A percentile compares a stretch with the other conserved stretches of the same genome.
phyloP scores from a whole-genome alignment of 2,888 invertebrate genomes.

The Chaitophorus viminalis region DNA sequence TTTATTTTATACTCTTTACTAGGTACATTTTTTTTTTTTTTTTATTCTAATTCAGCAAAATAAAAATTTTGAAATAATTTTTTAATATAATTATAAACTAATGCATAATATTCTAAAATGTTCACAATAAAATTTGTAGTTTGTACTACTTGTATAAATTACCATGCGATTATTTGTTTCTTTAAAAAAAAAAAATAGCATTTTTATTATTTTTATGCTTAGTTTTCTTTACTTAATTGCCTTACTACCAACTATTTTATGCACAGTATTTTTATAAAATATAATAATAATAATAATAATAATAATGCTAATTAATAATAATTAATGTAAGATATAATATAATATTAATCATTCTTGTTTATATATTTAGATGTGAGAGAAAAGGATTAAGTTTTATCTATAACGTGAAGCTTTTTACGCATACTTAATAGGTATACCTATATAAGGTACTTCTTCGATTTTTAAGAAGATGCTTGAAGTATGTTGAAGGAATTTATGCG shows the following conservation, averaged over 20 bases:
- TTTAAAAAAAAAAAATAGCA: slow-evolving; percentile 9
- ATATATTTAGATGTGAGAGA: neutral
- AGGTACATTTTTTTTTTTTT: no score
- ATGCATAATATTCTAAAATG: no score
- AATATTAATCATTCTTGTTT: neutral
- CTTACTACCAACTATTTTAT: no score
- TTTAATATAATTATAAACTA: no score
- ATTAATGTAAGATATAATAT: neutral
- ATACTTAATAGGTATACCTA: no score
- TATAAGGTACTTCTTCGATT: neutral
- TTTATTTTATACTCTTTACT: no score
- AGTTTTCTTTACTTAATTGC: neutral
- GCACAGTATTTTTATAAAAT: neutral
- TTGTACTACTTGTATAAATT: no score
- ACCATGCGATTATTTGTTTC: neutral
- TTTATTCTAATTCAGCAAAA: no score
- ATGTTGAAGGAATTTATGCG: neutral
- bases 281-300: no score
- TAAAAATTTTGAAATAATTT: no score
- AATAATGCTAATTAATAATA: no score
- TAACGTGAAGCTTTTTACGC: neutral
- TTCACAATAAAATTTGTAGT: no score
- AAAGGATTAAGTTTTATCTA: neutral
- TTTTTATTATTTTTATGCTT: neutral
- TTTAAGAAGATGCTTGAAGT: slow-evolving; percentile 11